Percentiles rank a stretch among this genome's conserved stretches.
These are phyloP conservation scores for Verasper variegatus DNA, from an alignment of 2,113 vertebrate species.

Conservation along the genomic window DNA sequence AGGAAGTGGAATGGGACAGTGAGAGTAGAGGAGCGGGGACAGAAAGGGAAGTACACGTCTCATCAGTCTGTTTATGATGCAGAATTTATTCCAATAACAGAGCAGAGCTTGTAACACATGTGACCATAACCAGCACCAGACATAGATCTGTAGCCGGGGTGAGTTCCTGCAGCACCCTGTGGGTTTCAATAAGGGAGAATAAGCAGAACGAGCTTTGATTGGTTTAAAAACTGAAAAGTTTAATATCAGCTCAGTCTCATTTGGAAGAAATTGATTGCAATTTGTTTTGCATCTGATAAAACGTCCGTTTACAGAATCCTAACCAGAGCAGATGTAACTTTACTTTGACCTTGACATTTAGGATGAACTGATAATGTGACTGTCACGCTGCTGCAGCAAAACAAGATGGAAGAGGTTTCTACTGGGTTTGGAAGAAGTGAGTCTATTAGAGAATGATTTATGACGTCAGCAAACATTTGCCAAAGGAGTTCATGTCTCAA, in stretches of 20 bases:
- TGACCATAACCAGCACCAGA: constrained; percentile 17
- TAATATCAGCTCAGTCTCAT: not conserved
- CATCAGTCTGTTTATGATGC: constrained; percentile 1
- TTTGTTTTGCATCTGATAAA: too few relatives aligned
- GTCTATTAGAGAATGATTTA: too few relatives aligned
- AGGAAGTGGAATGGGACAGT: constrained; percentile 10
- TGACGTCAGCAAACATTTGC: too few relatives aligned
- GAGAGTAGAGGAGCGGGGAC: constrained; percentile 5
- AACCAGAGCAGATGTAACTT: not conserved
- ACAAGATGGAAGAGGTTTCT: too few relatives aligned
- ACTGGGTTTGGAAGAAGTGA: too few relatives aligned
- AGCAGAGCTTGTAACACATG: not conserved
- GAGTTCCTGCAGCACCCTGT: not conserved
- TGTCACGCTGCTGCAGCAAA: too few relatives aligned
- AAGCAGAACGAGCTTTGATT: not conserved
- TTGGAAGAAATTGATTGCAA: not conserved
- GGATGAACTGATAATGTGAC: not conserved
- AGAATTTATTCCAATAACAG: constrained; percentile 24
- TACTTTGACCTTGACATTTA: not conserved
- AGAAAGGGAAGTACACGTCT: constrained; percentile 16
- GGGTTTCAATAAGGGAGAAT: not conserved
- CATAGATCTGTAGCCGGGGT: constrained; percentile 8
- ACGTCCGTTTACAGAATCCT: not conserved
- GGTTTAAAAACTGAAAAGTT: constrained; percentile 3
- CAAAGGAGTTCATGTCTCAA: too few relatives aligned